phyloP scores from a whole-genome alignment of 2,797 vertebrate species.

The Phyllotis vaccarum region DNA sequence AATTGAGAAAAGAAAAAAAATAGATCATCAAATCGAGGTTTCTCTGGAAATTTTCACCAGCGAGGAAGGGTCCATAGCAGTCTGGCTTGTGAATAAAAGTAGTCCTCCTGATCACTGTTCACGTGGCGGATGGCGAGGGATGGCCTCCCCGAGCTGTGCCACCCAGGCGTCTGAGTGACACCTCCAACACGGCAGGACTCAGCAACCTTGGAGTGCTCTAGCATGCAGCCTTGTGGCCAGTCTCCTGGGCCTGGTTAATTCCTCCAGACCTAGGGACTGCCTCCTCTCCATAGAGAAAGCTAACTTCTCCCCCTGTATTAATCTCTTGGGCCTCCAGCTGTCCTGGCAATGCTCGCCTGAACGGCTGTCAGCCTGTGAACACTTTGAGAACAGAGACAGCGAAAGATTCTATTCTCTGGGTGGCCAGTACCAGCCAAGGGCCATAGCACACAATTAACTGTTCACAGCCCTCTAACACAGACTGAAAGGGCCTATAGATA shows the following conservation, averaged over 20 bases:
- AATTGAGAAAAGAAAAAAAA: neutral
- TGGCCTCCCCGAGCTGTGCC: neutral
- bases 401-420: neutral
- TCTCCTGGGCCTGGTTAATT: neutral
- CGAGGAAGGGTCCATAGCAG: neutral
- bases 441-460: neutral
- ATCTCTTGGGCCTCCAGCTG: neutral
- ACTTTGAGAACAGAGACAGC: neutral
- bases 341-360: neutral
- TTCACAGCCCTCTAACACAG: neutral
- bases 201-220: neutral
- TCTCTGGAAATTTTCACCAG: neutral
- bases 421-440: neutral
- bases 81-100: neutral
- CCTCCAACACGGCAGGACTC: neutral
- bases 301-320: neutral
- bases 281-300: neutral
- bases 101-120: neutral
- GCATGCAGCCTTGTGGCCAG: neutral
- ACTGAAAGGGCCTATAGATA: neutral
- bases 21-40: neutral
- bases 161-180: neutral
- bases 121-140: rapidly evolving
- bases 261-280: neutral
- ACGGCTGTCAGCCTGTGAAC: neutral